Percentiles rank a stretch among this genome's conserved stretches.
These are phyloP conservation scores for Taenaris catops DNA, from an alignment of 2,888 invertebrate species.

Conservation along the genomic window DNA sequence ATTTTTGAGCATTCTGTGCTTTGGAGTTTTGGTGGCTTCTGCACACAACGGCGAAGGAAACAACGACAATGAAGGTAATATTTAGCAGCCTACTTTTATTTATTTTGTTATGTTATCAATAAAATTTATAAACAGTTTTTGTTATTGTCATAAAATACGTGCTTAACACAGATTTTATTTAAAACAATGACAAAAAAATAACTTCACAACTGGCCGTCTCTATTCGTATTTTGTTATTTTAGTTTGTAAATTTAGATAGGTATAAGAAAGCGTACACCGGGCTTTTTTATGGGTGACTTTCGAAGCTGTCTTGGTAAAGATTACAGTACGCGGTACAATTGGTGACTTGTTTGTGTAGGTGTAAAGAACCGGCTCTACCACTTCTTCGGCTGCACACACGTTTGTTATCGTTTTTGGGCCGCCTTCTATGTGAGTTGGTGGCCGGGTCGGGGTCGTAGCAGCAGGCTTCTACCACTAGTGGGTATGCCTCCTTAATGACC, in stretches of 20 bases:
- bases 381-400: slow-evolving; percentile 31
- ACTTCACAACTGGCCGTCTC: no score
- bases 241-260: slow-evolving; percentile 10
- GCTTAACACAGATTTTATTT: no score
- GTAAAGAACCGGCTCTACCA: slow-evolving; percentile 54
- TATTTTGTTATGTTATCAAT: slow-evolving; percentile 25
- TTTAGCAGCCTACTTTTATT: slow-evolving; percentile 21
- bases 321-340: slow-evolving; percentile 26
- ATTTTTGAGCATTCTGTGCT: slow-evolving; percentile 70
- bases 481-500: no score
- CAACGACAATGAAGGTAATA: slow-evolving; percentile 76
- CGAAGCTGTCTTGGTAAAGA: slow-evolving; percentile 22
- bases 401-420: slow-evolving; percentile 27
- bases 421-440: no score
- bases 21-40: slow-evolving; percentile 71
- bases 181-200: no score
- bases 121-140: no score
- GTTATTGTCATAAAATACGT: no score
- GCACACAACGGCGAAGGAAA: slow-evolving; percentile 65
- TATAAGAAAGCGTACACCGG: slow-evolving; percentile 16
- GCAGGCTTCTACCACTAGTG: no score
- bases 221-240: slow-evolving; percentile 13
- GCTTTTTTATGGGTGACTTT: slow-evolving; percentile 18
- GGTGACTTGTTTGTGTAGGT: slow-evolving; percentile 54
- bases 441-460: no score